Conservation (phyloP, 2,888 invertebrate species). For the Ectropis crepuscularia region DNA sequence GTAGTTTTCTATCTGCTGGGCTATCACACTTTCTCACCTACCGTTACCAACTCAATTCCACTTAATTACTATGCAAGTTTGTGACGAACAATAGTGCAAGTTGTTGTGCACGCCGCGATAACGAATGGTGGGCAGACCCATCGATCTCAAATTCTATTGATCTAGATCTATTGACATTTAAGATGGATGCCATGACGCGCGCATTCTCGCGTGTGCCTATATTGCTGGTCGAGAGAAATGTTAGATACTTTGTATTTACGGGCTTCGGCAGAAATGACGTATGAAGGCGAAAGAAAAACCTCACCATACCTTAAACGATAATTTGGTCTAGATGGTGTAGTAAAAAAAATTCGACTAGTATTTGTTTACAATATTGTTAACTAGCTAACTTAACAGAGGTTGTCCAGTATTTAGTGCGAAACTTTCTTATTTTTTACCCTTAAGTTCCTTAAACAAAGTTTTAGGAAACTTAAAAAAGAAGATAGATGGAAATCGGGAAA, state of each 20-base stretch:
- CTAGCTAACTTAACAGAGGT: too few species aligned
- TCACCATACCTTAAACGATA: too few species aligned
- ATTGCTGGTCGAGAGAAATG: background rate
- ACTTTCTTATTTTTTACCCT: too few species aligned
- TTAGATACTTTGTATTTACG: constrained; percentile 27
- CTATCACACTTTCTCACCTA: background rate
- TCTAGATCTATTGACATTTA: constrained; percentile 58
- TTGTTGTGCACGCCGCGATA: constrained; percentile 11
- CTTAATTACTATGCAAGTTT: constrained; percentile 21
- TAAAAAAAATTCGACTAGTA: too few species aligned
- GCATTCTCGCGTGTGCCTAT: constrained; percentile 6
- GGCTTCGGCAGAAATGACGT: background rate
- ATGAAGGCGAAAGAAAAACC: too few species aligned
- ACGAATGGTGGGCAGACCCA: constrained; percentile 28
- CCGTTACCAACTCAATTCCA: background rate
- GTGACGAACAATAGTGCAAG: constrained; percentile 6
- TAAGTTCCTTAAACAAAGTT: too few species aligned
- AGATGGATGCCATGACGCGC: constrained; percentile 47
- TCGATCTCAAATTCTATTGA: constrained; percentile 54
- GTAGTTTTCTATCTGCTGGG: too few species aligned
- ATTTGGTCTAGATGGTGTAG: too few species aligned
- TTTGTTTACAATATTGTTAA: too few species aligned
- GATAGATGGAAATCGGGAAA: too few species aligned
- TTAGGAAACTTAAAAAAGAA: too few species aligned
- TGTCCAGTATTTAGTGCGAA: too few species aligned